A percentile compares a stretch with the other conserved stretches of the same genome.
These are phyloP conservation scores for Paraescarpia echinospica DNA, from an alignment of 1,140 invertebrate species.

Conservation along the genomic window DNA sequence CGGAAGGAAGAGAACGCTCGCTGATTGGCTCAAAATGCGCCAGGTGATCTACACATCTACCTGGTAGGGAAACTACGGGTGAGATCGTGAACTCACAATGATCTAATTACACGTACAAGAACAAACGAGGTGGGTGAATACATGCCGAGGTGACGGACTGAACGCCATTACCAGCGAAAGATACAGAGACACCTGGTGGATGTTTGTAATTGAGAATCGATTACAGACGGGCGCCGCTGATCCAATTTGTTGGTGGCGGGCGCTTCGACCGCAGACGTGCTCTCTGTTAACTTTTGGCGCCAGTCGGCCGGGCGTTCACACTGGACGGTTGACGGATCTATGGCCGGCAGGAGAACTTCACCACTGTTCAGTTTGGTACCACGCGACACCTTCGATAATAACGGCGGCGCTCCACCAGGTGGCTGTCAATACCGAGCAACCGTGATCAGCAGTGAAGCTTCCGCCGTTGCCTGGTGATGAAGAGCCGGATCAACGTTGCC, in stretches of 20 bases:
- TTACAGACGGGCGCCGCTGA: background rate
- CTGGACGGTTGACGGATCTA: background rate
- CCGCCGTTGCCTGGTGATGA: background rate
- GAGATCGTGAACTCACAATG: background rate
- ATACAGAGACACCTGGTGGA: background rate
- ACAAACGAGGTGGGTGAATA: background rate
- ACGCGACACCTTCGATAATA: background rate
- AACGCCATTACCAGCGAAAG: background rate
- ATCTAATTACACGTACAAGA: background rate
- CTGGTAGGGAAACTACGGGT: background rate
- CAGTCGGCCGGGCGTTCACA: background rate
- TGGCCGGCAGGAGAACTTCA: background rate
- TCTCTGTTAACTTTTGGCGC: background rate
- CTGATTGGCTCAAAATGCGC: background rate
- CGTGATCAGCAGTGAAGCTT: background rate
- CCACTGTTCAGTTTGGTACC: background rate
- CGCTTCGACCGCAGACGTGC: background rate
- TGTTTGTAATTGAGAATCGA: background rate
- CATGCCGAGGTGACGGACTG: background rate
- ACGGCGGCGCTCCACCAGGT: background rate
- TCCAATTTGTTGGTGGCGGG: background rate
- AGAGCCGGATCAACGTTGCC: background rate
- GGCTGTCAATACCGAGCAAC: background rate
- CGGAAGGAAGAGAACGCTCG: background rate
- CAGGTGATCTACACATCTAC: background rate